phyloP scores from a whole-genome alignment of 2,888 invertebrate genomes.

The Ormyrus thymus region DNA sequence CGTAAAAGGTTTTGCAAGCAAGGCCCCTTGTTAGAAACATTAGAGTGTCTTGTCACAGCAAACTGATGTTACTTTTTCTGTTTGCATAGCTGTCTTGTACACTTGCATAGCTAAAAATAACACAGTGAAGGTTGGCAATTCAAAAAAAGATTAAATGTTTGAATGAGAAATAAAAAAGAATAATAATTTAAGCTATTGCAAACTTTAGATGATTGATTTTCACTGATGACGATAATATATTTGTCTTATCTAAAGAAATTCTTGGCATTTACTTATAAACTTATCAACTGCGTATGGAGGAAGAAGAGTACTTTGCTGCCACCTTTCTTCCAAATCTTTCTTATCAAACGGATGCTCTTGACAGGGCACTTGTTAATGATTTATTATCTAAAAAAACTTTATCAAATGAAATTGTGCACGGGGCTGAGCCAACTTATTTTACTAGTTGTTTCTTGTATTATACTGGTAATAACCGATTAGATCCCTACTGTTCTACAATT shows the following conservation, averaged over 20 bases:
- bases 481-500: constrained; percentile 6
- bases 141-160: background rate
- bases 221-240: background rate
- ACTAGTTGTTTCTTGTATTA: constrained; percentile 5
- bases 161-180: background rate
- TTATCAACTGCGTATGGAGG: background rate
- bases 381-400: constrained; percentile 34
- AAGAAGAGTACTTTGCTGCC: constrained; percentile 3
- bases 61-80: background rate
- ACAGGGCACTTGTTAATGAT: constrained; percentile 34
- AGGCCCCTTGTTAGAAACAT: constrained; percentile 15
- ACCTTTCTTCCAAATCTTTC: constrained; percentile 15
- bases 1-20: constrained; percentile 27
- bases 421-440: background rate
- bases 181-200: background rate
- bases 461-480: constrained; percentile 31
- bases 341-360: constrained; percentile 47
- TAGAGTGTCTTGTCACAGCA: constrained; percentile 23
- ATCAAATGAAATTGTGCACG: constrained; percentile 22
- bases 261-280: background rate
- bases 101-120: constrained; percentile 34
- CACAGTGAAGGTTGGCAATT: background rate
- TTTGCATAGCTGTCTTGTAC: constrained; percentile 22
- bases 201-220: too few species aligned
- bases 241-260: constrained; percentile 20